Conservation (phyloP, 2,797 vertebrate genomes). For the Melanogrammus aeglefinus region DNA sequence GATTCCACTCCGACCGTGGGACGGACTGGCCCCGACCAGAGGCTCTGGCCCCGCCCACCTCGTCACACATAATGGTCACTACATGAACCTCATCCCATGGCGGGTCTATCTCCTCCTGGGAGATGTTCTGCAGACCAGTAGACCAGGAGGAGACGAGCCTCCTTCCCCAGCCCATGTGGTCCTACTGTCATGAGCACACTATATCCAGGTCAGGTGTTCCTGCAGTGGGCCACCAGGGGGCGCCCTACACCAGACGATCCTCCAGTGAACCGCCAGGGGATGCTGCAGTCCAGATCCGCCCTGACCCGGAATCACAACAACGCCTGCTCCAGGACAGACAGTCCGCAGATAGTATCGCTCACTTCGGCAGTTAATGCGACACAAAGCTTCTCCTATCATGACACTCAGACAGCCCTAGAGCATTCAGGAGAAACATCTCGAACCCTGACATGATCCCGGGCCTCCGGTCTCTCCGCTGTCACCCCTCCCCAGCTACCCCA, state of each 20-base stretch:
- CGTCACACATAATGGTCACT: no score
- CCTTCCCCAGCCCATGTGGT: background rate
- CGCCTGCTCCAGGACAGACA: conserved; percentile 13
- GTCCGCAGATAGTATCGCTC: background rate
- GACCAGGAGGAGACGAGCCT: no score
- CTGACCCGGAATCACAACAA: conserved; percentile 60
- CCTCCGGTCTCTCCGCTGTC: background rate
- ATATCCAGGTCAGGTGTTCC: no score
- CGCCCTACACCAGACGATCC: no score
- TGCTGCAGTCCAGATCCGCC: background rate
- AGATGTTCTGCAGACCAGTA: no score
- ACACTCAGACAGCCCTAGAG: background rate
- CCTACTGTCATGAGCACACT: background rate
- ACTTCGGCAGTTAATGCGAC: background rate
- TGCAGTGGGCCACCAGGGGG: no score
- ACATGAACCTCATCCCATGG: no score
- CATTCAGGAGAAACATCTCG: background rate
- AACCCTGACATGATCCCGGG: background rate
- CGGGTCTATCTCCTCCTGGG: no score
- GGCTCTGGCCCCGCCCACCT: no score
- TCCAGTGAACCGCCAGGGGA: no score
- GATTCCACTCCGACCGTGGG: background rate
- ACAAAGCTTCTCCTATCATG: background rate
- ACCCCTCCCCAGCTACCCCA: background rate
- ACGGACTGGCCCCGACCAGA: no score